Percentiles rank a stretch among this genome's conserved stretches.
phyloP scores from a whole-genome alignment of 2,797 vertebrate species.

The Molothrus ater region DNA sequence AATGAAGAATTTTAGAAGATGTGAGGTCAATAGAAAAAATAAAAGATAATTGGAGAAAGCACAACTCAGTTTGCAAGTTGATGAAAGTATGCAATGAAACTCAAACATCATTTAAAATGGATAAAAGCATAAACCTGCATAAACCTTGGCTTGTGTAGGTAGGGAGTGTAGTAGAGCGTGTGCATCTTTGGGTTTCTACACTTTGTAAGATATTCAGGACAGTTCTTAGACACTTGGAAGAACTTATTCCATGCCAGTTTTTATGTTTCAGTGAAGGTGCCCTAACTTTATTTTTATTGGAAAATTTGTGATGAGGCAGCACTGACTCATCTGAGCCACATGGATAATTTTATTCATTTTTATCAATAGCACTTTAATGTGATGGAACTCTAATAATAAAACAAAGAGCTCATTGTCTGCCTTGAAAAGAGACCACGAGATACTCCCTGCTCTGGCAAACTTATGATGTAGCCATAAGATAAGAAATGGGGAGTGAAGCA shows the following conservation, averaged over 20 bases:
- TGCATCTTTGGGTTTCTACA: not conserved
- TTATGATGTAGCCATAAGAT: not conserved
- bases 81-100: not conserved
- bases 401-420: not conserved
- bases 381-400: slow-evolving; percentile 6
- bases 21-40: not conserved
- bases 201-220: not conserved
- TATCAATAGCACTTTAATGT: not conserved
- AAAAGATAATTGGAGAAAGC: not conserved
- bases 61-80: not conserved
- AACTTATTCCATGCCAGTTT: not conserved
- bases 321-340: slow-evolving; percentile 27
- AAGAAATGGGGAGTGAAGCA: not conserved
- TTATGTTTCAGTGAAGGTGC: slow-evolving; percentile 15
- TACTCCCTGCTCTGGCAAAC: not conserved
- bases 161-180: not conserved
- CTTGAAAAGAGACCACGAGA: not conserved
- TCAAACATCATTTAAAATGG: not conserved
- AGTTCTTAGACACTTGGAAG: not conserved
- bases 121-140: not conserved
- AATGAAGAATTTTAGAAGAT: not conserved
- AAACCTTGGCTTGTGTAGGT: not conserved
- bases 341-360: slow-evolving; percentile 42
- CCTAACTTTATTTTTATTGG: slow-evolving; percentile 44
- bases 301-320: slow-evolving; percentile 49